Conservation (phyloP, 2,888 invertebrate genomes). For the Brachynemurus nebulosus region DNA sequence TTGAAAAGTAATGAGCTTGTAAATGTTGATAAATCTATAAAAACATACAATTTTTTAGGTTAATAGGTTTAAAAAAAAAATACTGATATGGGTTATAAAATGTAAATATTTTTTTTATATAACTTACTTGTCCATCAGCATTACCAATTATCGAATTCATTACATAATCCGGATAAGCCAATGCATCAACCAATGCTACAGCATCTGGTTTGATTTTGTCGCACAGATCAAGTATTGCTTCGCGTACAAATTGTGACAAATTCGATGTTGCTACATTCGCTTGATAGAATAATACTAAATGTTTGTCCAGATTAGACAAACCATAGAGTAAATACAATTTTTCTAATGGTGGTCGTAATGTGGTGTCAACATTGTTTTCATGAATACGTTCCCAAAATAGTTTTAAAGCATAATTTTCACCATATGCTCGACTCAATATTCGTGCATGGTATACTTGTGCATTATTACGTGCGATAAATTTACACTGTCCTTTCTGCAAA, state of each 20-base stretch:
- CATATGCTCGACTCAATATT: constrained; percentile 60
- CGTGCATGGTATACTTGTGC: constrained; percentile 71
- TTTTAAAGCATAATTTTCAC: constrained; percentile 48
- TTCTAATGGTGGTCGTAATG: constrained; percentile 31
- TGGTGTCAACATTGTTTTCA: constrained; percentile 26
- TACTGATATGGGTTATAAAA: not conserved
- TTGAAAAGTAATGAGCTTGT: constrained; percentile 54
- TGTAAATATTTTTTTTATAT: constrained; percentile 8
- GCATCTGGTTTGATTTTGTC: constrained; percentile 55
- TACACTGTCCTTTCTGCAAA: constrained; percentile 41
- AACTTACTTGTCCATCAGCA: constrained; percentile 65
- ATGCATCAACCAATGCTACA: constrained; percentile 65
- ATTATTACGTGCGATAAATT: constrained; percentile 64
- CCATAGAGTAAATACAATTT: constrained; percentile 42
- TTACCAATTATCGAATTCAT: constrained; percentile 74
- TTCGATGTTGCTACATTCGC: constrained; percentile 29
- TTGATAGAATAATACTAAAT: constrained; percentile 46
- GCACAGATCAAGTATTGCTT: constrained; percentile 55
- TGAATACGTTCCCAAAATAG: constrained; percentile 37
- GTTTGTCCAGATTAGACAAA: constrained; percentile 42
- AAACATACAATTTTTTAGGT: constrained; percentile 16
- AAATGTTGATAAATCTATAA: constrained; percentile 59
- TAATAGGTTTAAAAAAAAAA: not conserved
- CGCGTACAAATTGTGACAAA: constrained; percentile 47
- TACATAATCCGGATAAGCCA: constrained; percentile 82